Percentiles rank a stretch among this genome's conserved stretches.
Evolutionary conservation across 2,797 vertebrate genomes (phyloP).

Genomic region (Pyrocephalus nanus): DNA sequence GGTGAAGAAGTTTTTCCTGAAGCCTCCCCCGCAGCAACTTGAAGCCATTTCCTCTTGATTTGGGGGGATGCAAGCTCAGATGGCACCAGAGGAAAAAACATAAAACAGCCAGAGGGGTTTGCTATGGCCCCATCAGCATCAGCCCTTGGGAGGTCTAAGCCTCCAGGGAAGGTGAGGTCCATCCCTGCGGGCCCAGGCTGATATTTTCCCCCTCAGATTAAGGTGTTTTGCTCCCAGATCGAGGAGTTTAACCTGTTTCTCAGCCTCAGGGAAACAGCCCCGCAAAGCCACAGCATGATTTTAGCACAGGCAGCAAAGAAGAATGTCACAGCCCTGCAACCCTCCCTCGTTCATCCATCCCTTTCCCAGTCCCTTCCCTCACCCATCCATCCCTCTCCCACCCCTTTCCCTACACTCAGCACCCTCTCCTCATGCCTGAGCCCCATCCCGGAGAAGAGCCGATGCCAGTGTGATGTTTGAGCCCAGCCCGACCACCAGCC

Average conservation of each 20-base stretch:
- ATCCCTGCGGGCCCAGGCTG: neutral
- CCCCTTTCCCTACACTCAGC: neutral
- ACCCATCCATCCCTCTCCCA: accelerated
- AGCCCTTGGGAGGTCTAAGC: accelerated
- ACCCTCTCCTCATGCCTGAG: neutral
- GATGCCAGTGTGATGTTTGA: neutral
- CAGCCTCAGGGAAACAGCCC: neutral
- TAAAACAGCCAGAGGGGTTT: neutral
- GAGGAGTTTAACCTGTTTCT: neutral
- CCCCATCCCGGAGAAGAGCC: neutral
- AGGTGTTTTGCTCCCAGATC: neutral
- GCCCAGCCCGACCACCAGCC: neutral
- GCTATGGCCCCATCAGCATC: accelerated
- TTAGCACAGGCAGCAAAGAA: accelerated
- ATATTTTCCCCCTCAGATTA: neutral
- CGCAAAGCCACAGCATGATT: neutral
- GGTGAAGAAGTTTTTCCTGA: neutral
- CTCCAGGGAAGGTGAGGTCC: neutral
- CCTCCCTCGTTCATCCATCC: neutral
- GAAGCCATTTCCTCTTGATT: neutral
- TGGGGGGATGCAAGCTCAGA: neutral
- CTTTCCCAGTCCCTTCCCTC: neutral
- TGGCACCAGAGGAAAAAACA: neutral
- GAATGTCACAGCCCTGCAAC: too few species aligned
- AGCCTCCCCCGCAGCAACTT: neutral